These are phyloP conservation scores for Trachymyrmex cornetzi DNA, from an alignment of 1,140 invertebrate genomes.

Conservation along the genomic window DNA sequence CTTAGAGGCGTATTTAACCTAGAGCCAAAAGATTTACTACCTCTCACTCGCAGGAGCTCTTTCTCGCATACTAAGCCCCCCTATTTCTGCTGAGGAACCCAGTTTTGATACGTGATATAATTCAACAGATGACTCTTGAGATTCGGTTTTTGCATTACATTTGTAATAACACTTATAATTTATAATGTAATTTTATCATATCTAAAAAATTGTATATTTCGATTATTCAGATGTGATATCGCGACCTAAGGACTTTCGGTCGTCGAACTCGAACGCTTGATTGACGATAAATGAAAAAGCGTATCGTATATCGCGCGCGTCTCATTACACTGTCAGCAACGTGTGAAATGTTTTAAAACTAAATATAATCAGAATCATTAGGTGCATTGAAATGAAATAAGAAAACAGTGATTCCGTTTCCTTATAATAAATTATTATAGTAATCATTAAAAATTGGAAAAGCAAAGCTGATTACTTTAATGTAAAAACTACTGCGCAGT, in stretches of 20 bases:
- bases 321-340: neutral
- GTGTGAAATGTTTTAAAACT: neutral
- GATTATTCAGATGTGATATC: neutral
- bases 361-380: neutral
- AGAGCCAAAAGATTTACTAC: constrained; percentile 54
- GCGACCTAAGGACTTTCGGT: constrained; percentile 29
- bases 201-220: neutral
- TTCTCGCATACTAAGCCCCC: constrained; percentile 18
- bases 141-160: neutral
- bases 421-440: neutral
- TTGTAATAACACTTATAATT: neutral
- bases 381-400: neutral
- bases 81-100: neutral
- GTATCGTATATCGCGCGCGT: neutral
- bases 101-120: neutral
- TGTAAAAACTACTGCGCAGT: neutral
- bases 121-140: neutral
- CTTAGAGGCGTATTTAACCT: constrained; percentile 40
- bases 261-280: constrained; percentile 31
- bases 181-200: neutral
- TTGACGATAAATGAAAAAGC: constrained; percentile 40
- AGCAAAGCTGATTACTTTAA: neutral
- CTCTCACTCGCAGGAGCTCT: constrained; percentile 52
- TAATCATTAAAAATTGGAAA: neutral
- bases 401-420: neutral